Conservation (phyloP, 2,113 vertebrate genomes). For the Pavo muticus region DNA sequence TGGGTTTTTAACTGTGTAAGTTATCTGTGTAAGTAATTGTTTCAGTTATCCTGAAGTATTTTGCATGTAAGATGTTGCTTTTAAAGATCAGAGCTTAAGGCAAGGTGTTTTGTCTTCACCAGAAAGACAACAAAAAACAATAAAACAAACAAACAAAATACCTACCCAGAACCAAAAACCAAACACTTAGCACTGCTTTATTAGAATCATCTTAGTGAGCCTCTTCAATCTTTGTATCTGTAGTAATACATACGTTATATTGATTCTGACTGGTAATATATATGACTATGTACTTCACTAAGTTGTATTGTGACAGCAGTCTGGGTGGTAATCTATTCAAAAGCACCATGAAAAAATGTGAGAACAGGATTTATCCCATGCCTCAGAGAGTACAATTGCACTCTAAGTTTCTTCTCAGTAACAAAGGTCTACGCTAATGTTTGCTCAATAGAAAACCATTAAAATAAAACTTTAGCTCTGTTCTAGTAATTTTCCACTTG, state of each 20-base stretch:
- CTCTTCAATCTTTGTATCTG: neutral
- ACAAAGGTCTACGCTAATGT: neutral
- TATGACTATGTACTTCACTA: neutral
- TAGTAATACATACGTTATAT: neutral
- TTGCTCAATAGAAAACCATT: neutral
- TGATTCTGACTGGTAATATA: neutral
- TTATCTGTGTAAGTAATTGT: neutral
- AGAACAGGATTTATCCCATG: neutral
- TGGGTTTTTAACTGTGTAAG: neutral
- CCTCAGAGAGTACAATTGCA: neutral
- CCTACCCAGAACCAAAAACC: neutral
- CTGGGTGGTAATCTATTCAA: neutral
- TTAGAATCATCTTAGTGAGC: neutral
- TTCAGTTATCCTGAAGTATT: slow-evolving; percentile 1
- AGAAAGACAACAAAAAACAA: neutral
- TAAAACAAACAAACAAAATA: fast-evolving
- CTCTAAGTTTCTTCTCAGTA: neutral
- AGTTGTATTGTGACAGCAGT: neutral
- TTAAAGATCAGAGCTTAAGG: neutral
- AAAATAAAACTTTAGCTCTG: neutral
- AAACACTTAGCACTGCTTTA: neutral
- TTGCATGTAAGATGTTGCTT: neutral
- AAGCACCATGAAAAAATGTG: neutral
- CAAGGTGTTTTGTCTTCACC: neutral
- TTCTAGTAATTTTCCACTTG: neutral